Conservation (phyloP, 2,113 vertebrate species). For the human (Homo sapiens) region DNA sequence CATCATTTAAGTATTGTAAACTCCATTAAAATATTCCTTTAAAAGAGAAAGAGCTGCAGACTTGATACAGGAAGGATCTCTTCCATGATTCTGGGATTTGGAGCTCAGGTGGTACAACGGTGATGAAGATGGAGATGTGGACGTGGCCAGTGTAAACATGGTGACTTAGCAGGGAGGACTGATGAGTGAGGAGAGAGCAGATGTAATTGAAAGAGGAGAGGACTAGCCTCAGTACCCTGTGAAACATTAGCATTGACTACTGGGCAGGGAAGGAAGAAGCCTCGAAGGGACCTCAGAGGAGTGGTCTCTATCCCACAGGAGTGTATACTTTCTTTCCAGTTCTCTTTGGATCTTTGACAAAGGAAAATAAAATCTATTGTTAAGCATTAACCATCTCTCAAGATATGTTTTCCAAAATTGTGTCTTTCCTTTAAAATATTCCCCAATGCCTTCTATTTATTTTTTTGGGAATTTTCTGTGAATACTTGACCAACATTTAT, state of each 20-base stretch:
- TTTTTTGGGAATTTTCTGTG: background rate
- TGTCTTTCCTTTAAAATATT: background rate
- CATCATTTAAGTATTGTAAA: background rate
- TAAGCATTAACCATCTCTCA: background rate
- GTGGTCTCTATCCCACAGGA: accelerated
- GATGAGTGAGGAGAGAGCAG: background rate
- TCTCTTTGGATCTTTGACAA: background rate
- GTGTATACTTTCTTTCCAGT: background rate
- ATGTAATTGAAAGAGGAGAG: background rate
- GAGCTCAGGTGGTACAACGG: background rate
- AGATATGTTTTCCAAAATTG: background rate
- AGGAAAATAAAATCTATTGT: background rate
- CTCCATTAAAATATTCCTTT: background rate
- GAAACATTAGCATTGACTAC: background rate
- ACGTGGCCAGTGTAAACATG: background rate
- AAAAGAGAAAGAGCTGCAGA: background rate
- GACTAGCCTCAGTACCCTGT: background rate
- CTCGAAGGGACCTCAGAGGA: background rate
- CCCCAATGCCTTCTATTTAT: background rate
- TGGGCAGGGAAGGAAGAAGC: background rate
- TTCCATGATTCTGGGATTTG: background rate
- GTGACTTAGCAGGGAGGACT: no score
- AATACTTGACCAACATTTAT: background rate
- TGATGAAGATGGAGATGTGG: background rate
- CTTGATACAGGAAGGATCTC: background rate